These are phyloP conservation scores for Gymnodraco acuticeps DNA, from an alignment of 2,797 vertebrate genomes.

Conservation along the genomic window DNA sequence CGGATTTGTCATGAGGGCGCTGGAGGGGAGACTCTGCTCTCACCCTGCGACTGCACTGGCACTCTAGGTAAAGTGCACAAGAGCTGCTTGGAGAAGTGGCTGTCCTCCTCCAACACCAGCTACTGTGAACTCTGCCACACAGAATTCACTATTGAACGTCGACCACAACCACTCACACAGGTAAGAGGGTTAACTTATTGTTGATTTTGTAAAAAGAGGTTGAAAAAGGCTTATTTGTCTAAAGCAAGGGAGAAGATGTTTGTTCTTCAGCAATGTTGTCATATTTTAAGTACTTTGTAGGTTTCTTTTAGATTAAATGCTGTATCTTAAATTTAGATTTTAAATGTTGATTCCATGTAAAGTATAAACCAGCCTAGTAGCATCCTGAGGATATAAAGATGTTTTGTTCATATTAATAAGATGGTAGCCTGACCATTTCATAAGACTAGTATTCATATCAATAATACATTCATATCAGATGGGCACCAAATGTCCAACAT, in stretches of 20 bases:
- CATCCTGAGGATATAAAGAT: conserved; percentile 1
- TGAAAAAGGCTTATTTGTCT: background rate
- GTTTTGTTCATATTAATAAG: conserved; percentile 3
- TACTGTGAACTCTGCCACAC: conserved; percentile 99
- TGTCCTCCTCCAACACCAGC: conserved; percentile 98
- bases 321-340: too few species aligned
- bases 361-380: background rate
- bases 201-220: background rate
- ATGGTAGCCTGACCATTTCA: conserved; percentile 3
- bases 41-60: conserved; percentile 95
- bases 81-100: conserved; percentile 98
- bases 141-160: conserved; percentile 95
- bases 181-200: conserved; percentile 71
- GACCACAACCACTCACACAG: conserved; percentile 95
- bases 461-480: background rate
- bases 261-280: background rate
- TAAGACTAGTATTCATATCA: background rate
- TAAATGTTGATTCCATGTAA: background rate
- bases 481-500: background rate
- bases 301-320: background rate
- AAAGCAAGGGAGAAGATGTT: background rate
- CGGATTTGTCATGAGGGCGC: conserved; percentile 98
- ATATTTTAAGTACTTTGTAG: conserved; percentile 5
- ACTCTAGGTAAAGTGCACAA: conserved; percentile 98
- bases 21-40: conserved; percentile 92